Conservation (phyloP, 2,113 vertebrate species). For the Polypterus bichir region DNA sequence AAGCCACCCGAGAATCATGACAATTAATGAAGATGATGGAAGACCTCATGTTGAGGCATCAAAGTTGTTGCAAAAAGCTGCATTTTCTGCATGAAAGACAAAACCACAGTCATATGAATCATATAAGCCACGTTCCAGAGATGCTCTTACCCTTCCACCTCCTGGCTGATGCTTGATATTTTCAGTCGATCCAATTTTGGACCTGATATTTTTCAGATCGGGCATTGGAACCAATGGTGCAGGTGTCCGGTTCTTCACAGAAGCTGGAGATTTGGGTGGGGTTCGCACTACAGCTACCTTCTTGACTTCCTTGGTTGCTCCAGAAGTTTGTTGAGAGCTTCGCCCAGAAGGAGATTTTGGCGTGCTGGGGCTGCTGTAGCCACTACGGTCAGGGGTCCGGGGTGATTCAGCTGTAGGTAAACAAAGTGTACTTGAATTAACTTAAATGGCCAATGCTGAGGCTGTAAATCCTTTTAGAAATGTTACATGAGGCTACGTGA, state of each 20-base stretch:
- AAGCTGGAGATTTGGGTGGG: slow-evolving; percentile 80
- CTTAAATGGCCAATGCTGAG: neutral
- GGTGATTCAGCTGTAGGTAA: slow-evolving; percentile 46
- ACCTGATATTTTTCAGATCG: slow-evolving; percentile 79
- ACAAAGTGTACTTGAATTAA: too few relatives aligned
- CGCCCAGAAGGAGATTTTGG: slow-evolving; percentile 74
- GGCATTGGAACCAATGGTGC: slow-evolving; percentile 67
- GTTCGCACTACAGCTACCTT: slow-evolving; percentile 90
- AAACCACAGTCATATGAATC: too few relatives aligned
- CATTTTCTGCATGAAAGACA: too few relatives aligned
- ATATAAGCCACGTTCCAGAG: too few relatives aligned
- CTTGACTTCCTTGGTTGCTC: slow-evolving; percentile 75
- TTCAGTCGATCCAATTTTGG: slow-evolving; percentile 89
- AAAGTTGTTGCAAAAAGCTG: too few relatives aligned
- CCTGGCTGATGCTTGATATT: slow-evolving; percentile 94
- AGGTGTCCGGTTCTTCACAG: slow-evolving; percentile 69
- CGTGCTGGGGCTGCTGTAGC: slow-evolving; percentile 85
- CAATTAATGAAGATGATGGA: too few relatives aligned
- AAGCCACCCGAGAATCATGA: too few relatives aligned
- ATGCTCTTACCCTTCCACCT: slow-evolving; percentile 72
- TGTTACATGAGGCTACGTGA: too few relatives aligned
- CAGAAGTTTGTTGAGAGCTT: slow-evolving; percentile 56
- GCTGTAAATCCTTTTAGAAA: neutral
- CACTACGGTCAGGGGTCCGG: slow-evolving; percentile 70
- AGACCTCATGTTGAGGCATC: too few relatives aligned